Evolutionary conservation across 1,140 invertebrate species (phyloP).

Genomic region (Saccostrea glomerata): DNA sequence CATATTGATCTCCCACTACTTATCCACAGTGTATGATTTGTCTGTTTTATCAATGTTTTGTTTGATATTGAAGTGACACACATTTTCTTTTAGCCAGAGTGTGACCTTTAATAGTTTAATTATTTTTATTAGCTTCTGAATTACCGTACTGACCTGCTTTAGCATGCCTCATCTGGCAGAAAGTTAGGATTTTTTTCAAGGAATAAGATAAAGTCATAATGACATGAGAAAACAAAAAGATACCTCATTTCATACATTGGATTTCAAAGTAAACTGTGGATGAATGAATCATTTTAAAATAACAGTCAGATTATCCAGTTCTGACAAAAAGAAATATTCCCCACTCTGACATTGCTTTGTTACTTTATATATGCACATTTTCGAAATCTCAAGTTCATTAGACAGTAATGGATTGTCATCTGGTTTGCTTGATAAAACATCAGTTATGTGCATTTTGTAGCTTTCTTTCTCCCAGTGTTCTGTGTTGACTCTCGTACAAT

Average conservation of each 20-base stretch:
- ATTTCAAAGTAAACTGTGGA: neutral
- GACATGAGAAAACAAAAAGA: neutral
- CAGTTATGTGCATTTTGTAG: too few species aligned
- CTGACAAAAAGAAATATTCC: neutral
- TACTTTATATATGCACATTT: too few species aligned
- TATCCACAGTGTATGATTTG: neutral
- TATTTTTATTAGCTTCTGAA: neutral
- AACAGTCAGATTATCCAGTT: neutral
- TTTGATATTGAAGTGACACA: conserved; percentile 15
- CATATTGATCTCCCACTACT: neutral
- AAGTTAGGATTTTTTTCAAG: neutral
- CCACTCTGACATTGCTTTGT: too few species aligned
- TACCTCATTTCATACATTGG: neutral
- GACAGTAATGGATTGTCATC: too few species aligned
- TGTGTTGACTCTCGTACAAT: too few species aligned
- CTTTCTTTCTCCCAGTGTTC: too few species aligned
- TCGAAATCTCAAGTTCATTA: too few species aligned
- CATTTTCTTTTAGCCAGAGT: neutral
- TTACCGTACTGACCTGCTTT: neutral
- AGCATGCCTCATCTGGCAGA: neutral
- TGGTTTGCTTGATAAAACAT: too few species aligned
- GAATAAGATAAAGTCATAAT: neutral
- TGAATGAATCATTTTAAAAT: neutral
- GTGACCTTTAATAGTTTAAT: neutral
- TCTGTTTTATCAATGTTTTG: conserved; percentile 16